Evolutionary conservation across 2,888 invertebrate genomes (phyloP).

Genomic region (Isotomurus palustris): DNA sequence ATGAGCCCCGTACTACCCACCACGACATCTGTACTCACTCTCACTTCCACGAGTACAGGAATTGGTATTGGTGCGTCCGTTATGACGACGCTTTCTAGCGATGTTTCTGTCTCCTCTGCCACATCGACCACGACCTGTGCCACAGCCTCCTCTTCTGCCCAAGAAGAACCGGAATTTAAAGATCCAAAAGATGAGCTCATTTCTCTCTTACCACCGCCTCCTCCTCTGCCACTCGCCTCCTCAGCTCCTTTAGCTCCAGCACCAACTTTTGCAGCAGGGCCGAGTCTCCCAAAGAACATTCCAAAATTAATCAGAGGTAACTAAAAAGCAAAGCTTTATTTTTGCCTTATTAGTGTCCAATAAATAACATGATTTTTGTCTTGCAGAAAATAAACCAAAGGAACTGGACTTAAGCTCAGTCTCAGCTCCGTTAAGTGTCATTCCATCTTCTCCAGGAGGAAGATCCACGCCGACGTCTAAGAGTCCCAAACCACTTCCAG

Average conservation of each 20-base stretch:
- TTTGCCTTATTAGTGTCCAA: background rate
- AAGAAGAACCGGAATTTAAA: too few species aligned
- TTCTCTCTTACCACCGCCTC: background rate
- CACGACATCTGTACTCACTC: conserved; percentile 7
- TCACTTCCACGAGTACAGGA: conserved; percentile 8
- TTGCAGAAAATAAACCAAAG: conserved; percentile 16
- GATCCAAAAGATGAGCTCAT: too few species aligned
- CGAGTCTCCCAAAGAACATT: conserved; percentile 12
- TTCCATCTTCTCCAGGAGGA: conserved; percentile 12
- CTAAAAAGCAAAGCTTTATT: background rate
- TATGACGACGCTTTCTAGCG: conserved; percentile 7
- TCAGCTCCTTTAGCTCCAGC: background rate
- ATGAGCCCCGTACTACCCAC: background rate
- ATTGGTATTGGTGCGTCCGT: too few species aligned
- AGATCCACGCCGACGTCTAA: conserved; percentile 14
- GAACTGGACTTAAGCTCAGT: conserved; percentile 17
- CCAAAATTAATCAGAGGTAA: conserved; percentile 30
- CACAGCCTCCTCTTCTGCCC: background rate
- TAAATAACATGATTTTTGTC: conserved; percentile 4
- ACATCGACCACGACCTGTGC: conserved; percentile 6
- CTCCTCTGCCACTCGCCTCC: background rate
- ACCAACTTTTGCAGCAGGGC: background rate
- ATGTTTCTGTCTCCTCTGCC: conserved; percentile 1
- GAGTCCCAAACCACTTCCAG: conserved; percentile 28
- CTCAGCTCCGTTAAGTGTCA: conserved; percentile 15